Conservation (phyloP, 2,797 vertebrate species). For the Pachyuromys duprasi region DNA sequence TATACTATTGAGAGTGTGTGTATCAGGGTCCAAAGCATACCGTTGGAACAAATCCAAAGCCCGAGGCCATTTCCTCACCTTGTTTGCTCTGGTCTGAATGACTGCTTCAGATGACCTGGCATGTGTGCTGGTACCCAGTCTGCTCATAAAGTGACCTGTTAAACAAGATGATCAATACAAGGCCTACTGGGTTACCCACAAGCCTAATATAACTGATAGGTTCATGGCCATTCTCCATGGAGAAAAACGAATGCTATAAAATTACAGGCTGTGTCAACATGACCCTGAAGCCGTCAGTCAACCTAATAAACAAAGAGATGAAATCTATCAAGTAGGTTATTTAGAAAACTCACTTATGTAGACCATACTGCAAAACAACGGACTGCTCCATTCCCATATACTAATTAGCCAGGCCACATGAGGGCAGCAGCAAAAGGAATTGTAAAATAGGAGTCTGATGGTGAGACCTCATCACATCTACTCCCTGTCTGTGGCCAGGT, state of each 20-base stretch:
- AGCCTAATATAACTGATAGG: conserved; percentile 11
- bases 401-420: background rate
- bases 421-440: background rate
- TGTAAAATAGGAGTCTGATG: background rate
- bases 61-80: conserved; percentile 38
- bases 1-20: background rate
- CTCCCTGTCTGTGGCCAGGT: conserved; percentile 13
- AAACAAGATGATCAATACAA: background rate
- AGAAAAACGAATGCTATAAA: conserved; percentile 45
- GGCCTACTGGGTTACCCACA: background rate
- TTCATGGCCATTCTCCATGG: background rate
- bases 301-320: conserved; percentile 21
- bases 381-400: background rate
- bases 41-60: background rate
- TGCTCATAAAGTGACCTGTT: background rate
- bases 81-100: conserved; percentile 72
- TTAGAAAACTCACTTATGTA: conserved; percentile 23
- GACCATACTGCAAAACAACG: background rate
- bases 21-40: conserved; percentile 36
- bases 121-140: conserved; percentile 65
- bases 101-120: conserved; percentile 68
- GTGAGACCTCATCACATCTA: background rate
- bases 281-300: conserved; percentile 29
- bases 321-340: conserved; percentile 6
- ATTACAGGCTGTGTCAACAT: conserved; percentile 5